Conservation (phyloP, 2,113 vertebrate species). For the Spea bombifrons region DNA sequence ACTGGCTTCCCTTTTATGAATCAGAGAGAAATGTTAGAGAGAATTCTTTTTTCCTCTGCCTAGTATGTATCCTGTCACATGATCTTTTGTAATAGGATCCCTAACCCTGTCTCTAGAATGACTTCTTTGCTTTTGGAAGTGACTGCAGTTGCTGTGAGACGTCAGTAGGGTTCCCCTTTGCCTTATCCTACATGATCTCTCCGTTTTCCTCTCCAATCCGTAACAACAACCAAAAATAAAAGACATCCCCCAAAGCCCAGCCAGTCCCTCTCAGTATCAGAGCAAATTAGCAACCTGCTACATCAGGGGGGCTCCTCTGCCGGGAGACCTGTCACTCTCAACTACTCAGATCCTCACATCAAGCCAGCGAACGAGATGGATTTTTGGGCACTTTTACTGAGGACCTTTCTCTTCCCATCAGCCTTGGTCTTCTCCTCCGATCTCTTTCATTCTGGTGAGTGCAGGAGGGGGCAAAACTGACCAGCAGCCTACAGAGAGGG, state of each 20-base stretch:
- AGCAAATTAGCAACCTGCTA: constrained; percentile 45
- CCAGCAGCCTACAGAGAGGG: constrained; percentile 30
- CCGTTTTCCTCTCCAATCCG: constrained; percentile 31
- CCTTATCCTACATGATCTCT: constrained; percentile 60
- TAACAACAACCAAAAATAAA: constrained; percentile 43
- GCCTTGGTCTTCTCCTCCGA: constrained; percentile 59
- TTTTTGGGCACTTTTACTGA: constrained; percentile 58
- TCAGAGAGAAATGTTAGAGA: constrained; percentile 4
- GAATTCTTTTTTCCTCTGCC: constrained; percentile 12
- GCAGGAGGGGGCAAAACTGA: constrained; percentile 34
- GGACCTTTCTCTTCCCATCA: constrained; percentile 63
- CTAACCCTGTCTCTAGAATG: constrained; percentile 34
- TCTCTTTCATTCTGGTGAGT: constrained; percentile 70
- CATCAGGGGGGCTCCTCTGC: constrained; percentile 20
- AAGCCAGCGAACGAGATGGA: constrained; percentile 59
- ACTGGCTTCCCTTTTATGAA: not conserved
- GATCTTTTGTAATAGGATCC: constrained; percentile 72
- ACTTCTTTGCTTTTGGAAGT: constrained; percentile 17
- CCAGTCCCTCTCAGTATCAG: constrained; percentile 44
- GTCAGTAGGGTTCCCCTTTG: constrained; percentile 46
- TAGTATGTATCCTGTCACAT: constrained; percentile 75
- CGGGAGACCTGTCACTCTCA: constrained; percentile 26
- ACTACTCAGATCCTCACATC: not conserved
- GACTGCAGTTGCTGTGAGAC: constrained; percentile 42
- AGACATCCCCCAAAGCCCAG: constrained; percentile 42